These are phyloP conservation scores for Ascidia mentula DNA, from an alignment of 23 tunicate species.

Conservation along the genomic window DNA sequence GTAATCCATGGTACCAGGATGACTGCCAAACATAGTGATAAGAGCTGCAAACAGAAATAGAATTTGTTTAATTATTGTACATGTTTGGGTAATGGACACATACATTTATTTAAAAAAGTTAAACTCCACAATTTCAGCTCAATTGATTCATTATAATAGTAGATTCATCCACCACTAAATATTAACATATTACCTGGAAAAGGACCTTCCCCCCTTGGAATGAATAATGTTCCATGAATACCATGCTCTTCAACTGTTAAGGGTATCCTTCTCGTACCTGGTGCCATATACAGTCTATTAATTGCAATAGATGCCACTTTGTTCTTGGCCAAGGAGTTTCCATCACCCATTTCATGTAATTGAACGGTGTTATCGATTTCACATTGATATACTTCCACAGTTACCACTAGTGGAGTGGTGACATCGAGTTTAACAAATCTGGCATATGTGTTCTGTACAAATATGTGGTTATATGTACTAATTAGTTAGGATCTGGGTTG, in stretches of 20 bases:
- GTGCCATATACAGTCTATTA: background rate
- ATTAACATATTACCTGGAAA: slow-evolving; percentile 5
- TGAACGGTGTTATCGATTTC: background rate
- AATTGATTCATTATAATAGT: no score
- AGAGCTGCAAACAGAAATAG: slow-evolving; percentile 21
- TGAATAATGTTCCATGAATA: slow-evolving; percentile 3
- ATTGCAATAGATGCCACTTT: background rate
- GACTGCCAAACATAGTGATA: slow-evolving; percentile 52
- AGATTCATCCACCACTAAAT: background rate
- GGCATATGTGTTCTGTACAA: background rate
- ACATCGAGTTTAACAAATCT: background rate
- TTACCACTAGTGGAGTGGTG: background rate
- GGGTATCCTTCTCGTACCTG: background rate
- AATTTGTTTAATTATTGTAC: background rate
- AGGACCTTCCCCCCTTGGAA: slow-evolving; percentile 7
- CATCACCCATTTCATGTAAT: background rate
- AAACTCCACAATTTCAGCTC: no score
- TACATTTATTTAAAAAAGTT: no score
- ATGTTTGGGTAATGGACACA: background rate
- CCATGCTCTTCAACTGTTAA: slow-evolving; percentile 7
- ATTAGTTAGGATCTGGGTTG: no score
- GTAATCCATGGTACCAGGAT: slow-evolving; percentile 62
- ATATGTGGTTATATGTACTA: no score
- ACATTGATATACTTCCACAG: background rate
- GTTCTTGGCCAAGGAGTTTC: background rate